Conservation (phyloP, 2,797 vertebrate species). For the Menidia menidia region DNA sequence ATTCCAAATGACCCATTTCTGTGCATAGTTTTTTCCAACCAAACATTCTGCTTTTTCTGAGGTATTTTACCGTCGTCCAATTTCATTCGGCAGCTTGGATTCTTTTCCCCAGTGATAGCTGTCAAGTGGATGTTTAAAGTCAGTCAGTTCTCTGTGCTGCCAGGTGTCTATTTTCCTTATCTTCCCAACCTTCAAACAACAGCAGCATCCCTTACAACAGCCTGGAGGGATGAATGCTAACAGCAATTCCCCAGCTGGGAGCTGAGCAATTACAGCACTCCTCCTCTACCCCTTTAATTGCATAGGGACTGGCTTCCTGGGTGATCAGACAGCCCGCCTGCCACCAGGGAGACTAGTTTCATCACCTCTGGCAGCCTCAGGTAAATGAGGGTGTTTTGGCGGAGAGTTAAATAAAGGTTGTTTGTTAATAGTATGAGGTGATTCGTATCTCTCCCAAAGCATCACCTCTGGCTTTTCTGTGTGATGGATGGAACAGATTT, state of each 20-base stretch:
- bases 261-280: slow-evolving; percentile 79
- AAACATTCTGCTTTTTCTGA: slow-evolving; percentile 32
- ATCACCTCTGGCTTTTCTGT: slow-evolving; percentile 35
- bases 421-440: slow-evolving; percentile 58
- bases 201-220: slow-evolving; percentile 74
- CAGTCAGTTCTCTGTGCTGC: slow-evolving; percentile 62
- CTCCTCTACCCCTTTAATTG: slow-evolving; percentile 77
- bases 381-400: slow-evolving; percentile 70
- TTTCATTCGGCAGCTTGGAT: slow-evolving; percentile 42
- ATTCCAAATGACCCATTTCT: slow-evolving; percentile 21
- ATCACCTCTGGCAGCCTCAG: slow-evolving; percentile 65
- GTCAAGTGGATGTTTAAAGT: slow-evolving; percentile 64
- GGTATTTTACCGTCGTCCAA: slow-evolving; percentile 51
- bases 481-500: slow-evolving; percentile 29
- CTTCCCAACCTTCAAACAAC: slow-evolving; percentile 78
- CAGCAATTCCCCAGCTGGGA: slow-evolving; percentile 79
- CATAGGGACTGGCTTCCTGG: slow-evolving; percentile 75
- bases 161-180: slow-evolving; percentile 77
- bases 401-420: slow-evolving; percentile 72
- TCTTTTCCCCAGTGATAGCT: slow-evolving; percentile 46
- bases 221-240: slow-evolving; percentile 80
- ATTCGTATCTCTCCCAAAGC: slow-evolving; percentile 54
- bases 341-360: slow-evolving; percentile 71
- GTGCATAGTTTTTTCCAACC: slow-evolving; percentile 41
- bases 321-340: slow-evolving; percentile 65